Conservation (phyloP, 1,140 invertebrate species). For the Scaptomyza graminum region DNA sequence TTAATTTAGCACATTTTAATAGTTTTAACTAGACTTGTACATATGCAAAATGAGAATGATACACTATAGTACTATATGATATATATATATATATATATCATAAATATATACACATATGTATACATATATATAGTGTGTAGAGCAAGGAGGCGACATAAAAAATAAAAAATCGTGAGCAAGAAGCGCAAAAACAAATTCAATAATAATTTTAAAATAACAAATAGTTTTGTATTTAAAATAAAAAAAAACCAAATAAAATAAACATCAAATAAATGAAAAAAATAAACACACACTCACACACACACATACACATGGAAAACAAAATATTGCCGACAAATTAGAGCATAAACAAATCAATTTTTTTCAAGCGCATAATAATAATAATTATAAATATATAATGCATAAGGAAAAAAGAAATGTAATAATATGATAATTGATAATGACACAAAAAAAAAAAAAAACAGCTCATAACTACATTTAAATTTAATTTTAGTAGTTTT, state of each 20-base stretch:
- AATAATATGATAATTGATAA: slow-evolving; percentile 60
- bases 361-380: slow-evolving; percentile 75
- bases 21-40: slow-evolving; percentile 75
- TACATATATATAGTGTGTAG: slow-evolving; percentile 36
- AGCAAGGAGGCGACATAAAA: slow-evolving; percentile 35
- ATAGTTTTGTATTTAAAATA: slow-evolving; percentile 71
- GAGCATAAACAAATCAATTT: slow-evolving; percentile 69
- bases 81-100: slow-evolving; percentile 26
- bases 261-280: slow-evolving; percentile 9
- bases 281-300: slow-evolving; percentile 12
- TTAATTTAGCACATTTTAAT: slow-evolving; percentile 75
- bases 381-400: slow-evolving; percentile 24
- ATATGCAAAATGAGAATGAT: slow-evolving; percentile 57
- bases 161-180: slow-evolving; percentile 25
- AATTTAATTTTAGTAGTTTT: slow-evolving; percentile 83
- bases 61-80: slow-evolving; percentile 43
- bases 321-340: slow-evolving; percentile 72
- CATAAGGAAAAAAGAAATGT: slow-evolving; percentile 48
- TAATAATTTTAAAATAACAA: slow-evolving; percentile 73
- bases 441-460: slow-evolving; percentile 32
- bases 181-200: slow-evolving; percentile 62
- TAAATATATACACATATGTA: slow-evolving; percentile 40
- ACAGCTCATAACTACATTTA: slow-evolving; percentile 78
- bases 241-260: slow-evolving; percentile 13
- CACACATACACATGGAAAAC: neutral